Evolutionary conservation across 1,140 invertebrate genomes (phyloP), one percentile per base, ranked within the genome.

Genomic region (Hesperophylax magnus): DNA sequence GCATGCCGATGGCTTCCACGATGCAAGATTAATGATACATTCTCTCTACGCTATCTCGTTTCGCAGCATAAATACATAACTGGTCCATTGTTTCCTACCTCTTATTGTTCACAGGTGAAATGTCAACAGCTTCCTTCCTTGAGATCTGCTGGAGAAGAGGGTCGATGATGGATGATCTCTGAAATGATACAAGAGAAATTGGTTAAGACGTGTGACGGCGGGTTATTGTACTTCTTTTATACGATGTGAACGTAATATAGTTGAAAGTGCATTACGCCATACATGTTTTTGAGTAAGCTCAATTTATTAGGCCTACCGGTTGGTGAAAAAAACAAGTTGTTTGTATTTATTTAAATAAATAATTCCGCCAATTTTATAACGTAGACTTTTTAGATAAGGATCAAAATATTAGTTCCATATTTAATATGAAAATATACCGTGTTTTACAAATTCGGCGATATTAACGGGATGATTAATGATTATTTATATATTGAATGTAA

Each of bases 21-120:
- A 58, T 58, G 11, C 9, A 58, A 58, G 56, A 58, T 58, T 58
- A 58, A 58, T 58, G 56, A 58, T 58, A 8, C 56, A 58, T 58
- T 58, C 56, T 58, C 56, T 47, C n/a, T 8, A 58, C 56, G n/a
- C 22, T 58, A 58, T 58, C 56, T 47, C 9, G 39, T 47, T 47
- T 47, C 39, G 39, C 39, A 47, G 39, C 39, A 47, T 47, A 47
- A 47, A 47, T 47, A 47, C 63, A 34, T 72, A 53, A 72, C 69
- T 72, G 47, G 69, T 52, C 69, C 69, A 72, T 77, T 77, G 60
- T 77, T 24, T 53, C 75, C 63, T 63, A 77, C 75, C 75, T 63
- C 34, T 39, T 60, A 77, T 77, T 77, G 75, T 77, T 77, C 34
- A 39, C 75, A 77, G 75, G 75, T 65, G 75, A 77, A 77, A 77